These are phyloP conservation scores for Acleris cristana DNA, from an alignment of 2,888 invertebrate species.

Conservation along the genomic window DNA sequence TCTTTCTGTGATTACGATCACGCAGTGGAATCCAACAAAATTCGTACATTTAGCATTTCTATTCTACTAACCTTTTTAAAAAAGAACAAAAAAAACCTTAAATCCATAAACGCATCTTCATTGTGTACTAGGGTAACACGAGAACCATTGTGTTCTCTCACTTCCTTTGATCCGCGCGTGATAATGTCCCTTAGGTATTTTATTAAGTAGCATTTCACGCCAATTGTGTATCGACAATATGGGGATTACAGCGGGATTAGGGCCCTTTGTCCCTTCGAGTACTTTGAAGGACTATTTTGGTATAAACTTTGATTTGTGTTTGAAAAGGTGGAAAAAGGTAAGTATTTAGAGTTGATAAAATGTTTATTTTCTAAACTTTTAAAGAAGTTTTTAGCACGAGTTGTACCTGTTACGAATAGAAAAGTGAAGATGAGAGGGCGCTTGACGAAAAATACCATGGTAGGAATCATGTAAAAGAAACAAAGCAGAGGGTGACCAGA, in stretches of 20 bases:
- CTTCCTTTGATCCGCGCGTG: conserved; percentile 74
- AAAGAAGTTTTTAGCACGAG: neutral
- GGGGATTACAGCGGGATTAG: conserved; percentile 70
- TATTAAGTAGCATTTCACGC: conserved; percentile 77
- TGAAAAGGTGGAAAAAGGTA: conserved; percentile 49
- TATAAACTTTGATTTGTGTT: conserved; percentile 55
- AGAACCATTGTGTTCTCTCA: conserved; percentile 52
- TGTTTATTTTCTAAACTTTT: conserved; percentile 28
- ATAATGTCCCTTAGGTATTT: conserved; percentile 59
- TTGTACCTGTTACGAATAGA: too few relatives aligned
- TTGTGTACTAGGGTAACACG: conserved; percentile 69
- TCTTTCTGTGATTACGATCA: too few relatives aligned
- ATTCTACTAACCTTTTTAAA: conserved; percentile 3
- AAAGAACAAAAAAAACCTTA: neutral
- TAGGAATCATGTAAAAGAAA: too few relatives aligned
- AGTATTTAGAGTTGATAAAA: neutral
- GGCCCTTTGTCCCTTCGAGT: conserved; percentile 57
- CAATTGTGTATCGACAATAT: conserved; percentile 75
- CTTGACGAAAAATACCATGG: too few relatives aligned
- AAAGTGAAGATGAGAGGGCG: too few relatives aligned
- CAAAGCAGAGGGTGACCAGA: too few relatives aligned
- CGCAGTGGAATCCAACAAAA: too few relatives aligned
- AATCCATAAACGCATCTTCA: conserved; percentile 38
- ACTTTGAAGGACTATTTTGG: conserved; percentile 47
- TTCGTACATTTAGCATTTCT: too few relatives aligned